Conservation (phyloP, 2,113 vertebrate species). For the Ictalurus punctatus region DNA sequence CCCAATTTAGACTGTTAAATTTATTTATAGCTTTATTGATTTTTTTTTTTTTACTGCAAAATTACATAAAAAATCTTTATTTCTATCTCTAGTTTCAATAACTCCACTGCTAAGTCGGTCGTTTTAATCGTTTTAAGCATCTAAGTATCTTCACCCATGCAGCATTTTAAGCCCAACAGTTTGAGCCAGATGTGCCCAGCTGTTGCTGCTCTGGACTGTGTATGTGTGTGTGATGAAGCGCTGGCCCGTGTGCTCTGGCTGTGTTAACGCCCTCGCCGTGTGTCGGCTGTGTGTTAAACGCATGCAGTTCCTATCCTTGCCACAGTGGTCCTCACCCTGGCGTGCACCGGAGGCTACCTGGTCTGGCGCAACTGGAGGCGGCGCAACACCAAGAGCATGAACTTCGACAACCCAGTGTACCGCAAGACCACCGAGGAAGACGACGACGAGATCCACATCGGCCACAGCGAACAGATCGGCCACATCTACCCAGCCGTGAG, state of each 20-base stretch:
- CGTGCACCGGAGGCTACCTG: conserved; percentile 91
- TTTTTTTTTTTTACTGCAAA: not conserved
- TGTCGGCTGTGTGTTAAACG: conserved; percentile 79
- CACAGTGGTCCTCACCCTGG: conserved; percentile 87
- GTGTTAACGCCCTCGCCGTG: conserved; percentile 78
- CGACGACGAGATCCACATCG: conserved; percentile 94
- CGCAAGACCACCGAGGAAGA: conserved; percentile 98
- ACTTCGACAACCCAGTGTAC: conserved; percentile 98
- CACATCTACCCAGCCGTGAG: conserved; percentile 98
- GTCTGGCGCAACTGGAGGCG: conserved; percentile 98
- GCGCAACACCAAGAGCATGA: conserved; percentile 99
- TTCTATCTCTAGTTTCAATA: not conserved
- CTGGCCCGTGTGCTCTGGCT: conserved; percentile 73
- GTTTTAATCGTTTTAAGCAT: not conserved
- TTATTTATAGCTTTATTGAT: not conserved
- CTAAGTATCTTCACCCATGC: not conserved
- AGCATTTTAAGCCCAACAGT: not conserved
- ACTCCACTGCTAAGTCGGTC: not conserved
- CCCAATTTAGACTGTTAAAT: not conserved
- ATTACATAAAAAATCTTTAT: not conserved
- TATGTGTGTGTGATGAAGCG: conserved; percentile 61
- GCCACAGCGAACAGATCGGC: conserved; percentile 88
- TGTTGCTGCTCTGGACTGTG: conserved; percentile 6
- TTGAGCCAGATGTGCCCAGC: conserved; percentile 13
- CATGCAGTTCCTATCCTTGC: conserved; percentile 82